Evolutionary conservation across 2,797 vertebrate species (phyloP).

Genomic region (Bufotes viridis): DNA sequence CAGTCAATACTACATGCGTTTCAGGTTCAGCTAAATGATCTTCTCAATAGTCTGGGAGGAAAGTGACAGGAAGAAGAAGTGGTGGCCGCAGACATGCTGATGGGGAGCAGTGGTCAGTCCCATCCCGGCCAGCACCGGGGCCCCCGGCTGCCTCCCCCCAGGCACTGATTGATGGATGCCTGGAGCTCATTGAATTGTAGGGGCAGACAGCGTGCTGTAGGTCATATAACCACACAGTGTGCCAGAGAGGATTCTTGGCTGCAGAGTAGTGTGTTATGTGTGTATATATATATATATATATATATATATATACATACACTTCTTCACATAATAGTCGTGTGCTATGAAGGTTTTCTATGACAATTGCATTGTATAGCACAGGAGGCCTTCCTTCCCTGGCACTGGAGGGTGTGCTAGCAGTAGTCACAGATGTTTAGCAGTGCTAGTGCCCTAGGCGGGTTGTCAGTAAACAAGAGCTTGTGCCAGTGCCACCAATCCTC

Average conservation of each 20-base stretch:
- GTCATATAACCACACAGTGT: background rate
- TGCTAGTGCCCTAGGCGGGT: constrained; percentile 48
- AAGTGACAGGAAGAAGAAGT: constrained; percentile 83
- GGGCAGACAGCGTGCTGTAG: constrained; percentile 20
- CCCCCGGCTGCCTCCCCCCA: constrained; percentile 24
- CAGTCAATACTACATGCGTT: constrained; percentile 77
- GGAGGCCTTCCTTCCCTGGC: constrained; percentile 26
- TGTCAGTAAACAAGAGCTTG: constrained; percentile 55
- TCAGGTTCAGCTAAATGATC: constrained; percentile 79
- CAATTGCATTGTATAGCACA: background rate
- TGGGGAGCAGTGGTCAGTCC: constrained; percentile 76
- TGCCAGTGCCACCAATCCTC: background rate
- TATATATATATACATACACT: too few relatives aligned
- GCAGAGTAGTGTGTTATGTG: background rate
- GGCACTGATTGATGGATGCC: constrained; percentile 45
- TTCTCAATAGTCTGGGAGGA: constrained; percentile 77
- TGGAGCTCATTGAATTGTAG: background rate
- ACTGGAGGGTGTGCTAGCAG: background rate
- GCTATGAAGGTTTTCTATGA: background rate
- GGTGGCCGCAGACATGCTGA: constrained; percentile 79
- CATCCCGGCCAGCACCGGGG: constrained; percentile 68
- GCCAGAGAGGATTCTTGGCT: background rate
- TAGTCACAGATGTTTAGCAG: constrained; percentile 50
- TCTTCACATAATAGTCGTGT: background rate
- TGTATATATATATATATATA: background rate